A percentile compares a stretch with the other conserved stretches of the same genome.
Conservation (phyloP, 2,888 invertebrate species). For the Bursaphelenchus okinawaensis region DNA sequence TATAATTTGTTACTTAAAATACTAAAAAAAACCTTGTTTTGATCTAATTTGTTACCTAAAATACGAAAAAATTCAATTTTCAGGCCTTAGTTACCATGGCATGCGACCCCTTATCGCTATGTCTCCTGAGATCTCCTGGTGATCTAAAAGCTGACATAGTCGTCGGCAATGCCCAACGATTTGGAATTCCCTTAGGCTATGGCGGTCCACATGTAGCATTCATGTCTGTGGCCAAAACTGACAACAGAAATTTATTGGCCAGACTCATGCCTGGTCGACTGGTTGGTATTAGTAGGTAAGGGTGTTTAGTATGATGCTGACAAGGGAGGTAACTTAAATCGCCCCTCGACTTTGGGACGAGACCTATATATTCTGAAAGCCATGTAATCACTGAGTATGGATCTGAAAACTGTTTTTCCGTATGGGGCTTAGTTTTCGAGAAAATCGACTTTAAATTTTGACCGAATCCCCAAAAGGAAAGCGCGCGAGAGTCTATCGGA, state of each 20-base stretch:
- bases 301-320: too few relatives aligned
- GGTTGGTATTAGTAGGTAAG: slow-evolving; percentile 82
- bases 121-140: slow-evolving; percentile 83
- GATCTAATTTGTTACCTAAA: slow-evolving; percentile 1
- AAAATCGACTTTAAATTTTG: too few relatives aligned
- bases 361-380: too few relatives aligned
- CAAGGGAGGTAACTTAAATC: too few relatives aligned
- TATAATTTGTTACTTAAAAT: not conserved
- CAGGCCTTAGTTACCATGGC: slow-evolving; percentile 86
- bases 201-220: slow-evolving; percentile 63
- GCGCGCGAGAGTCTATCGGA: too few relatives aligned
- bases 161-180: slow-evolving; percentile 86
- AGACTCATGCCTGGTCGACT: slow-evolving; percentile 94
- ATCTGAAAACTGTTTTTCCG: too few relatives aligned
- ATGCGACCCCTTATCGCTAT: slow-evolving; percentile 83
- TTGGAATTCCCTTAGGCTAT: slow-evolving; percentile 56
- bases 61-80: too few relatives aligned
- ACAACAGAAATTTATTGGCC: slow-evolving; percentile 73
- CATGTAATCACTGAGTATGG: too few relatives aligned
- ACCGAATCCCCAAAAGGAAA: too few relatives aligned
- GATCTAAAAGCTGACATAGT: slow-evolving; percentile 92
- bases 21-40: slow-evolving; percentile 11
- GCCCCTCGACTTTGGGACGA: too few relatives aligned
- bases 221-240: slow-evolving; percentile 67
- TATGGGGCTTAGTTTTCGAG: too few relatives aligned